These are phyloP conservation scores for Lutjanus erythropterus DNA, from an alignment of 2,113 vertebrate species.

Conservation along the genomic window DNA sequence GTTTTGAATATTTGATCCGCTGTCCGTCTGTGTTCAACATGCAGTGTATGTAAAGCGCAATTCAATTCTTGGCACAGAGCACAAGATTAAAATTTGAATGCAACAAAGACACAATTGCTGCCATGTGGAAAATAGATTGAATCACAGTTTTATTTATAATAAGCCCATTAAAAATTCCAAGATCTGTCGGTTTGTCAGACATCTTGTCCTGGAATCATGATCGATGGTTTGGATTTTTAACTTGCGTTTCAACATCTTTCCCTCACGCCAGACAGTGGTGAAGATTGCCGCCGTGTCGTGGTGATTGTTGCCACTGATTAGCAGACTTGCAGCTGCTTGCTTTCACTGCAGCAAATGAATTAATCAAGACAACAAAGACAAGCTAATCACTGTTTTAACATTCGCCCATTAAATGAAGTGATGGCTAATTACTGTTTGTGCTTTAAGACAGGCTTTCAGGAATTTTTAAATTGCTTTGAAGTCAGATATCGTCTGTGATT, in stretches of 20 bases:
- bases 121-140: neutral
- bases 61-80: neutral
- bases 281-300: slow-evolving; percentile 64
- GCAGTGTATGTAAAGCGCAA: neutral
- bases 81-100: neutral
- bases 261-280: slow-evolving; percentile 63
- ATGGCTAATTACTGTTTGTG: slow-evolving; percentile 74
- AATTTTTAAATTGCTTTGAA: slow-evolving; percentile 52
- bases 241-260: slow-evolving; percentile 8
- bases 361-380: slow-evolving; percentile 79
- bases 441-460: slow-evolving; percentile 48
- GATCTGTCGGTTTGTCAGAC: neutral
- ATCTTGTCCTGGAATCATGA: slow-evolving; percentile 7
- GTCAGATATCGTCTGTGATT: slow-evolving; percentile 36
- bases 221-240: slow-evolving; percentile 14
- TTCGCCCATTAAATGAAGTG: slow-evolving; percentile 74
- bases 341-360: slow-evolving; percentile 68
- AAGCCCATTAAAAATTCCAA: neutral
- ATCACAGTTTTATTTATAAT: neutral
- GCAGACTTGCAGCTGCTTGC: slow-evolving; percentile 78
- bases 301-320: slow-evolving; percentile 76
- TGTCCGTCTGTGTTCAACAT: neutral
- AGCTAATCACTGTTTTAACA: slow-evolving; percentile 81
- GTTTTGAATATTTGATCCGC: slow-evolving; percentile 6
- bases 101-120: neutral